Base-by-base conservation (phyloP, 2,888 invertebrate genomes). In the Melinaea marsaeus region DNA sequence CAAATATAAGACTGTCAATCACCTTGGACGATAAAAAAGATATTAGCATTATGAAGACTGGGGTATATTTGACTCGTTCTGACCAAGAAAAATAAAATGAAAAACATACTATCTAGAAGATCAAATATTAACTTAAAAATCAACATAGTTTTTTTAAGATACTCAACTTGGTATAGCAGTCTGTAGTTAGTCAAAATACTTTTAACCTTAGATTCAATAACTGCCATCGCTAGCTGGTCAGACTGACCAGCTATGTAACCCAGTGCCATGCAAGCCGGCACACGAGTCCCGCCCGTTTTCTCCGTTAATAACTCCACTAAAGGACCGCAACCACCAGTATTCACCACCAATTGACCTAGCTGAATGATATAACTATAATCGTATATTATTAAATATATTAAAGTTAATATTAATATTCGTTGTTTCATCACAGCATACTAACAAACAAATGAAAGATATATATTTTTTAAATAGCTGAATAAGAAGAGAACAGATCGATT, bases 181-280 rank as follows among this genome's bases (percentile, higher is more conserved):
- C 7, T 37, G 37, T 2, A 37, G 7, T 7, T 37, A 37, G 37
- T 37, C 42, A 42, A 9, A 42, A 9, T 37, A 13, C 48, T 61
- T 9, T 35, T 33, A 22, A 47, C 95, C 88, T 95, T 94, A n/a
- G 95, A 94, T 69, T 94, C 94, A 69, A 96, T 93, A 58, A 96
- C 93, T 51, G 94, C 94, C 89, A 94, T 93, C 2, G 96, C 95
- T 48, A 96, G 88, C 75, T 95, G 94, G 72, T 95, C 94, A 0
- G 94, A 94, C 76, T 96, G 95, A 0, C 95, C 95, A 54, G 94
- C 94, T 59, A 96, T 95, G 76, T 94, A 96, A 32, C 97, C 96
- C 7, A 96, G 85, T 65, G 95, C 94, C 90, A 95, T 94, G 69
- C 95, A 93, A 22, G 94, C 94, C 0, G 96, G 95, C 47, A 95